Conservation (phyloP, 2,113 vertebrate genomes). For the Perca flavescens region DNA sequence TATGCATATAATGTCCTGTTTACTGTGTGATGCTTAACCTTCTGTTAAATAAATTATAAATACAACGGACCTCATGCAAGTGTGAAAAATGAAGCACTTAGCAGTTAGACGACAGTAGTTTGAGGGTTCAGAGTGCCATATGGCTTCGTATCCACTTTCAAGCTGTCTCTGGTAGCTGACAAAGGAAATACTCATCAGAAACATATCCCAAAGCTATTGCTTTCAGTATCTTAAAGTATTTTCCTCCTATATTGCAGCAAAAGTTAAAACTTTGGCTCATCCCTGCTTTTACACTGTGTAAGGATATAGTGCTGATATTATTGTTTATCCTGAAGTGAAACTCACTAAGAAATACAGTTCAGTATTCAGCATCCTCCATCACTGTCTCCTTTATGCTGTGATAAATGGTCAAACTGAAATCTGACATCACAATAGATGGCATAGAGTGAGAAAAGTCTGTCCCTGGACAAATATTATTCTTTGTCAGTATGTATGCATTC, state of each 20-base stretch:
- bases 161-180: slow-evolving; percentile 24
- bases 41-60: slow-evolving; percentile 73
- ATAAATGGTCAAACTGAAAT: slow-evolving; percentile 50
- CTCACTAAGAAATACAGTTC: slow-evolving; percentile 16
- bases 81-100: slow-evolving; percentile 69
- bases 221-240: not conserved
- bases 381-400: slow-evolving; percentile 47
- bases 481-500: slow-evolving; percentile 61
- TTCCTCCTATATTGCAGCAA: not conserved
- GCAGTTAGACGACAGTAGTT: slow-evolving; percentile 43
- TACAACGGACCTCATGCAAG: slow-evolving; percentile 51
- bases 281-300: not conserved
- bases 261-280: slow-evolving; percentile 15
- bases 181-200: not conserved
- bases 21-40: slow-evolving; percentile 34
- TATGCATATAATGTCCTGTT: slow-evolving; percentile 61
- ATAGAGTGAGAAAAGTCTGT: slow-evolving; percentile 18
- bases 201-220: not conserved
- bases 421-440: slow-evolving; percentile 54
- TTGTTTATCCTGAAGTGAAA: slow-evolving; percentile 16
- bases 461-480: slow-evolving; percentile 39
- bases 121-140: slow-evolving; percentile 53
- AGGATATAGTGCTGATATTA: not conserved
- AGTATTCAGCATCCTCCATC: slow-evolving; percentile 51
- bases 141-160: slow-evolving; percentile 67